Evolutionary conservation across 2,113 vertebrate species (phyloP).

Genomic region (Monarcha castaneiventris): DNA sequence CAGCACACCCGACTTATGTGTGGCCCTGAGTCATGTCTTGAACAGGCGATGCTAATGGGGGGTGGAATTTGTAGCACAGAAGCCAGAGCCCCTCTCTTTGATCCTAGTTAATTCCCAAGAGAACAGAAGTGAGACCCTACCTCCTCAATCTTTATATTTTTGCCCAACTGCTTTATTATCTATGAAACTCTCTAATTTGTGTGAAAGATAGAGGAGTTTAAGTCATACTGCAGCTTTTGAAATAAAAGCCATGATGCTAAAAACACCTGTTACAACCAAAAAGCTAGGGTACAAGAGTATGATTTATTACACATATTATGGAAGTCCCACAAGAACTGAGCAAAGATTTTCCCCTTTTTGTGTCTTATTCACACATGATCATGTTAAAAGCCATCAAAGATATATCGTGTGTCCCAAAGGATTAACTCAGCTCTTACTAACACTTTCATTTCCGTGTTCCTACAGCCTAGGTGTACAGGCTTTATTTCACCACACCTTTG

Average conservation of each 20-base stretch:
- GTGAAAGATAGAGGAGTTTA: background rate
- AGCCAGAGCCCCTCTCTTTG: background rate
- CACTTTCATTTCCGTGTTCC: background rate
- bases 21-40: background rate
- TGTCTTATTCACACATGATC: background rate
- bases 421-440: background rate
- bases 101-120: background rate
- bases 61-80: background rate
- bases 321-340: background rate
- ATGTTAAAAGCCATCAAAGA: background rate
- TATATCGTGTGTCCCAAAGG: background rate
- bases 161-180: background rate
- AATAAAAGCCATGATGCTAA: background rate
- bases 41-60: accelerated
- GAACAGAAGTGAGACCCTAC: background rate
- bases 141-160: background rate
- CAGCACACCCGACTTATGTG: background rate
- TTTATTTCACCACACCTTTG: background rate
- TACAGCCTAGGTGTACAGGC: background rate
- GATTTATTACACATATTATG: background rate
- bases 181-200: background rate
- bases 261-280: background rate
- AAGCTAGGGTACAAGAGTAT: background rate
- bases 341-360: background rate
- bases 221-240: background rate